Base-by-base conservation (phyloP, 2,113 vertebrate genomes). In the Gasterosteus aculeatus region DNA sequence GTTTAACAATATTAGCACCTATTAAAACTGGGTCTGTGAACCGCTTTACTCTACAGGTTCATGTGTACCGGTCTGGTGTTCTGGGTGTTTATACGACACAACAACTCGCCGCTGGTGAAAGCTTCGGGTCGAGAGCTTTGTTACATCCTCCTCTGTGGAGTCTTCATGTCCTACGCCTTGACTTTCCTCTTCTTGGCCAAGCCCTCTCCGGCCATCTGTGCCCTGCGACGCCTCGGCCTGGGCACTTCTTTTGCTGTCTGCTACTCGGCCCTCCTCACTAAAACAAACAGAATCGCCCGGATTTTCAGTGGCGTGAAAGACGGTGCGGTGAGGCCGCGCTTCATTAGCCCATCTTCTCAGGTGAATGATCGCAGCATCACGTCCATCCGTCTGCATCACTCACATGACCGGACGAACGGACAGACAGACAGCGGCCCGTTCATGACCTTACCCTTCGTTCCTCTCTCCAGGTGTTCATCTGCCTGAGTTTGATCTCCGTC, bases 171-270 rank as follows among this genome's bases (percentile, higher is more conserved):
- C 47, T 99, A 99, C 42, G 94, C 95, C 87, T 97, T 99, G 96
- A 99, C 98, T 10, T 99, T 99, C 92, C 96, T 98, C 89, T 99
- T 98, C 93, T 96, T 99, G 69, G 97, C 98, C 76, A 99, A 97
- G 86, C 98, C 98, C 0, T 99, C 98, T 0, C 96, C 97, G 7
- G 95, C 96, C 72, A 96, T 99, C 82, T 99, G 98, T 46, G 94
- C 98, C 0, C 89, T 99, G 38, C 95, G 98, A 1, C 96, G 98
- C 1, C 85, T 99, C 14, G 97, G 97, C 29, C 90, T 99, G 22
- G 97, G 98, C 53, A 98, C 97, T 0, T 99, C 98, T 10, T 99
- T 99, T 1, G 97, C 97, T 11, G 94, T 99, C 83, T 99, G 98
- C 92, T 99, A 99, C 85, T 96, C 98, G 0, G 98, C 98, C 58